phyloP scores from a whole-genome alignment of 2,797 vertebrate species.

The Acrossocheilus fasciatus region DNA sequence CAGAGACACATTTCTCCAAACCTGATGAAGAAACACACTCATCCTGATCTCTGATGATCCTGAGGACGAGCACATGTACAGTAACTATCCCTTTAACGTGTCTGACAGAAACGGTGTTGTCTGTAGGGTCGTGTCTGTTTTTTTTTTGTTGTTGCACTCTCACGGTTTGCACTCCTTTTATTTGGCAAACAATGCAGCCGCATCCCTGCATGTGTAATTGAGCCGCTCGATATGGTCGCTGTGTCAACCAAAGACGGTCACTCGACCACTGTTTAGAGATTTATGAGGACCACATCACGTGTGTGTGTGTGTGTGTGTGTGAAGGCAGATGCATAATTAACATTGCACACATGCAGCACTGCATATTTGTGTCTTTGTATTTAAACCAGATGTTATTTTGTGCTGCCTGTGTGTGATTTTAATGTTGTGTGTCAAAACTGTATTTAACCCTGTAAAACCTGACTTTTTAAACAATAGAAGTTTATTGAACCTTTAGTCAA shows the following conservation, averaged over 20 bases:
- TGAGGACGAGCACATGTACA: too few species aligned
- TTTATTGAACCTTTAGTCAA: not conserved
- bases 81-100: not conserved
- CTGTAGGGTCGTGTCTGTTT: not conserved
- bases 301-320: slow-evolving; percentile 10
- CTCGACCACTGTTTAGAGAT: not conserved
- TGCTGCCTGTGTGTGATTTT: not conserved
- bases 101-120: not conserved
- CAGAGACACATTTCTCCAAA: too few species aligned
- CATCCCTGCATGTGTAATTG: slow-evolving; percentile 74
- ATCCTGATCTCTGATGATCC: too few species aligned
- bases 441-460: not conserved
- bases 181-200: slow-evolving; percentile 63
- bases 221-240: slow-evolving; percentile 71
- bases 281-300: not conserved
- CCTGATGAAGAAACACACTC: too few species aligned
- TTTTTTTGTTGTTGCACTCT: slow-evolving; percentile 30
- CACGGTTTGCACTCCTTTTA: slow-evolving; percentile 55
- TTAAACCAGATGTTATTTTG: not conserved
- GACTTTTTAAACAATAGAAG: not conserved
- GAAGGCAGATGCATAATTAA: slow-evolving; percentile 7
- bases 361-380: slow-evolving; percentile 26
- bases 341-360: not conserved
- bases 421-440: not conserved
- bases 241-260: slow-evolving; percentile 45